Evolutionary conservation across 2,113 vertebrate species (phyloP), one percentile per base, ranked within the genome.

Genomic region (Hemiscyllium ocellatum): DNA sequence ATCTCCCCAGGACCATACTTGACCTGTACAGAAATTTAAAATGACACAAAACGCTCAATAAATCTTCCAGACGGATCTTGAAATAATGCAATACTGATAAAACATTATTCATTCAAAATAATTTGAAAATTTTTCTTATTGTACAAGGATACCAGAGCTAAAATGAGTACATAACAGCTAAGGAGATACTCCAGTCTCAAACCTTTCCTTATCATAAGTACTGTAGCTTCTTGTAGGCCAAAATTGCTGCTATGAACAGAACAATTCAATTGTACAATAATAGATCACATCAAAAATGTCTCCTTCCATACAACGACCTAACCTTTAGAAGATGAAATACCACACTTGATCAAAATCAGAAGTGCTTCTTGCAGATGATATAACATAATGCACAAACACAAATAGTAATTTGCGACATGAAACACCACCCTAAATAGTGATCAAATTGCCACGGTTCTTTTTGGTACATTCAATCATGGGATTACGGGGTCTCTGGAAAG

Each of bases 1-100:
- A 69, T 99, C 99, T 17, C 99, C 99, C 99, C 99, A 99, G 22
- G 99, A 99, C 99, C 99, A 99, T 3, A 99, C 99, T 96, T 99
- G 99, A 96, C 99, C 99, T 99, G 96, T 13, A 97, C 95, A 95
- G 56, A 96, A 12, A 96, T 85, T 96, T 80, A 95, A 68, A 26
- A 10, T 0, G 56, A 66, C 37, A 37, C 47, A n/a, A 66, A 29
- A 91, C 69, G 10, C 22, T 29, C 94, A 70, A 72, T 0, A 83
- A 94, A 26, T 47, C 66, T 47, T 70, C 42, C 19, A 95, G 69
- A 15, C 72, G 42, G 47, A 95, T 70, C 33, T 61, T 61, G 56
- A 61, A 61, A 61, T 47, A 47, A 47, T 47, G 42, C 1, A 47
- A 1, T 12, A 61, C 56, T 10, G 56, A 61, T 61, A 7, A 69